Evolutionary conservation across 2,113 vertebrate genomes (phyloP).

Genomic region (Thamnophis sirtalis): DNA sequence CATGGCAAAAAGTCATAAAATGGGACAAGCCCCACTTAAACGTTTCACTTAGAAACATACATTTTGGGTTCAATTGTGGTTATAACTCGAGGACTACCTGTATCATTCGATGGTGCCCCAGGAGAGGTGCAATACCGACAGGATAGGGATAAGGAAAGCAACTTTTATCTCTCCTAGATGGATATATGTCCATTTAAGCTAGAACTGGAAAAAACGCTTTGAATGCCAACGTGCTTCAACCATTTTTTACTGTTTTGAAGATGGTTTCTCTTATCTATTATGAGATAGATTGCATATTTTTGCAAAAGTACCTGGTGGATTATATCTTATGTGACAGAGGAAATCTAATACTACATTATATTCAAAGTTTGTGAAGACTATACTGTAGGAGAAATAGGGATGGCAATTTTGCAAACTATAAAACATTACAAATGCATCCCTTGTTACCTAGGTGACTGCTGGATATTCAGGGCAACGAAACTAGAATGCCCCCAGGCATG

Average conservation of each 20-base stretch:
- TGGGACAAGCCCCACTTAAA: too few relatives aligned
- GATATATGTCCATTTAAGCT: neutral
- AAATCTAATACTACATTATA: neutral
- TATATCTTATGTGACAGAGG: neutral
- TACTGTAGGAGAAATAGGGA: neutral
- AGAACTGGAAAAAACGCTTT: neutral
- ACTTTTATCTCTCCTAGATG: neutral
- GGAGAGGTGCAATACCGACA: neutral
- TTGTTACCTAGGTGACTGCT: neutral
- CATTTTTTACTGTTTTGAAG: neutral
- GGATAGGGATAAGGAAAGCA: neutral
- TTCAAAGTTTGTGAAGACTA: neutral
- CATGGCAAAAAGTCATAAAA: too few relatives aligned
- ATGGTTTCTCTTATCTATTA: neutral
- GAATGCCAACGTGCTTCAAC: neutral
- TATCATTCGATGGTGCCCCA: neutral
- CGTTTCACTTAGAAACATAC: too few relatives aligned
- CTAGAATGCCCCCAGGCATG: neutral
- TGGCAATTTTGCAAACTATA: neutral
- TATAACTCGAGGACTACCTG: too few relatives aligned
- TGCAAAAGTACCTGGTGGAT: neutral
- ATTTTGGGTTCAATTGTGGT: too few relatives aligned
- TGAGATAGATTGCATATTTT: neutral
- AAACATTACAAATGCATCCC: neutral
- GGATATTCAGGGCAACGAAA: neutral